A percentile compares a stretch with the other conserved stretches of the same genome.
Conservation (phyloP, 1,140 invertebrate species). For the Mizuhopecten yessoensis region DNA sequence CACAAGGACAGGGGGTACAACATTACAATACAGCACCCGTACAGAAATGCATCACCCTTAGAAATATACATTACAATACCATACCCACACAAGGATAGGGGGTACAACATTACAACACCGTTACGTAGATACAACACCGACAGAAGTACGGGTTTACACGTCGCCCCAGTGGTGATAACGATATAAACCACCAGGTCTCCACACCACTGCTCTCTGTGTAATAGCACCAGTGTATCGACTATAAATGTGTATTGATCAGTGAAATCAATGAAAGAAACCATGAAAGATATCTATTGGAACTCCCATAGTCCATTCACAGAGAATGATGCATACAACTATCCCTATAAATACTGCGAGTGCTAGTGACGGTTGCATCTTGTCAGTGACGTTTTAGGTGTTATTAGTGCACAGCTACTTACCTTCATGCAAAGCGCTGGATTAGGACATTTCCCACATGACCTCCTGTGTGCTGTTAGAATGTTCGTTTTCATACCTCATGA, state of each 20-base stretch:
- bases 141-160: too few relatives aligned
- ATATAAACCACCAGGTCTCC: background rate
- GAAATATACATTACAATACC: background rate
- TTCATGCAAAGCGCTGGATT: background rate
- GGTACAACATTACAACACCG: background rate
- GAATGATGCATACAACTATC: too few relatives aligned
- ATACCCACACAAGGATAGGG: background rate
- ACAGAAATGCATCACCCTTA: background rate
- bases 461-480: background rate
- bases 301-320: too few relatives aligned
- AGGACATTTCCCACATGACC: background rate
- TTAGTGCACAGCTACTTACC: background rate
- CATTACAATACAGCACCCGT: background rate
- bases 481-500: background rate
- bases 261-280: background rate
- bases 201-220: background rate
- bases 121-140: background rate
- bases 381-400: background rate
- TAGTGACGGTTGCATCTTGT: background rate
- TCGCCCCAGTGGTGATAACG: background rate
- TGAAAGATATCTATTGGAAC: background rate
- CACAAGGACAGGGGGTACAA: too few relatives aligned
- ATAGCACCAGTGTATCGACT: background rate
- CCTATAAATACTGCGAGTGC: too few relatives aligned
- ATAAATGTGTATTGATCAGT: background rate